A percentile compares a stretch with the other conserved stretches of the same genome.
Evolutionary conservation across 2,888 invertebrate species (phyloP).

Genomic region (Oscheius onirici): DNA sequence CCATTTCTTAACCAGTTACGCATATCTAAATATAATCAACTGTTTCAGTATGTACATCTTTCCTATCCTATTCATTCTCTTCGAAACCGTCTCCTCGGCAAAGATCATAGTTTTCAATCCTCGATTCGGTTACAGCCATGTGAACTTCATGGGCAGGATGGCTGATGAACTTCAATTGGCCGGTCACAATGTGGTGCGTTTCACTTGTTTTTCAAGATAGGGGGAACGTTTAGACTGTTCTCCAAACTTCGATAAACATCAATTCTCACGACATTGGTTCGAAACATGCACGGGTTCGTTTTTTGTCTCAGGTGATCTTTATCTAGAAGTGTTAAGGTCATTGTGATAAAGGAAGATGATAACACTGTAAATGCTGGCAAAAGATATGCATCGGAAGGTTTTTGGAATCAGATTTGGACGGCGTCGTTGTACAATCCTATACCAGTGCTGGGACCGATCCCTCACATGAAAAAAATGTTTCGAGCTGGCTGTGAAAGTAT

Average conservation of each 20-base stretch:
- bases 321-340: neutral
- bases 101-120: slow-evolving; percentile 46
- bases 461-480: slow-evolving; percentile 20
- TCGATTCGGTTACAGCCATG: slow-evolving; percentile 43
- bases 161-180: slow-evolving; percentile 42
- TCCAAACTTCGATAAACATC: slow-evolving; percentile 9
- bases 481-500: slow-evolving; percentile 24
- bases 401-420: slow-evolving; percentile 28
- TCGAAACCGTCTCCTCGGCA: neutral
- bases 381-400: neutral
- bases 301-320: neutral
- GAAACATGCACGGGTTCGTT: neutral
- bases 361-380: slow-evolving; percentile 11
- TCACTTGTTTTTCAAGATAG: too few relatives aligned
- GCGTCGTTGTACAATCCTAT: slow-evolving; percentile 1
- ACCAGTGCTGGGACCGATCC: slow-evolving; percentile 12
- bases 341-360: slow-evolving; percentile 13
- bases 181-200: slow-evolving; percentile 41
- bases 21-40: too few relatives aligned
- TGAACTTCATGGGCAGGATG: slow-evolving; percentile 46
- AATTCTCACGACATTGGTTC: slow-evolving; percentile 11
- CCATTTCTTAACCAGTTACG: neutral
- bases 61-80: too few relatives aligned
- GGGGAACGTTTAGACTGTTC: slow-evolving; percentile 5
- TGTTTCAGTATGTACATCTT: neutral